A percentile compares a stretch with the other conserved stretches of the same genome.
Evolutionary conservation across 1,140 invertebrate species (phyloP).

Genomic region (Oedothorax gibbosus): DNA sequence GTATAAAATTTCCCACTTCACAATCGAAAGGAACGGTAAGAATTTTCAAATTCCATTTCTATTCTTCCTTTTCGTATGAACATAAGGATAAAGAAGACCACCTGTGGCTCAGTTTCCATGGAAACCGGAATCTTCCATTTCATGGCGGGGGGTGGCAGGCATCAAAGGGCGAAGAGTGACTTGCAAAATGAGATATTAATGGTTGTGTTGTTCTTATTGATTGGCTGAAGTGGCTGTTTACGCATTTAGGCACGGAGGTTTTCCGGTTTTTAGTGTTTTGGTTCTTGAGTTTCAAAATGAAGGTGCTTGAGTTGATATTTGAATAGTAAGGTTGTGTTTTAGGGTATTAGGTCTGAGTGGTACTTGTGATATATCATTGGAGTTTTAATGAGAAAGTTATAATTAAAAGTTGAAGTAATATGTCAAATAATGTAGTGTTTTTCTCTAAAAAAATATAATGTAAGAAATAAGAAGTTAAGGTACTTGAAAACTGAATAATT

Average conservation of each 20-base stretch:
- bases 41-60: constrained; percentile 45
- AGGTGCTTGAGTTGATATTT: not conserved
- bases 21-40: constrained; percentile 27
- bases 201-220: constrained; percentile 51
- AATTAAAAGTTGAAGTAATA: too few relatives aligned
- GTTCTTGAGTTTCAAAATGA: constrained; percentile 10
- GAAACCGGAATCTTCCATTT: constrained; percentile 15
- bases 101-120: constrained; percentile 50
- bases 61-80: constrained; percentile 29
- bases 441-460: too few relatives aligned
- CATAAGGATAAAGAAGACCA: constrained; percentile 53
- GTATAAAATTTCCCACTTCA: not conserved
- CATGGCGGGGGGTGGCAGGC: not conserved
- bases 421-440: too few relatives aligned
- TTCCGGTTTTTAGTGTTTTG: not conserved
- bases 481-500: too few relatives aligned
- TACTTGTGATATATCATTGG: too few relatives aligned
- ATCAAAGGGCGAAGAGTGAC: not conserved
- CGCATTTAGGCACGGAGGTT: constrained; percentile 25
- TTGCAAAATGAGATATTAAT: constrained; percentile 57
- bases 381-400: too few relatives aligned
- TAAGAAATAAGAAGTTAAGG: too few relatives aligned
- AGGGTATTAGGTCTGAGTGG: too few relatives aligned
- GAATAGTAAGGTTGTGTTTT: not conserved
- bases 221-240: constrained; percentile 20